Base-by-base conservation (phyloP, 2,113 vertebrate species). In the Mobula hypostoma region DNA sequence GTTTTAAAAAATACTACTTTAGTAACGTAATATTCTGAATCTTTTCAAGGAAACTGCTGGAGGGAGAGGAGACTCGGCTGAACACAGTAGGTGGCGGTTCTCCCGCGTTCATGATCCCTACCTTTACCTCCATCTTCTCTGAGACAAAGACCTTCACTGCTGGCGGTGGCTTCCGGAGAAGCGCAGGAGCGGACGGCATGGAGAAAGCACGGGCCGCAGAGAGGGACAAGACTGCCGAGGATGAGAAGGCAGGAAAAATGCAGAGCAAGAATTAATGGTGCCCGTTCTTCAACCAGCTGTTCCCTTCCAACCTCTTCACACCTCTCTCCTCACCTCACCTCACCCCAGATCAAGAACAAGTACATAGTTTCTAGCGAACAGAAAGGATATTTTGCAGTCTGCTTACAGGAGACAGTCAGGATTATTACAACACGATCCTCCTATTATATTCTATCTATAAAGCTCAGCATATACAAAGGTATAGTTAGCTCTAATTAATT, bases 61-160 rank as follows among this genome's bases (percentile, higher is more conserved):
- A 98, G 88, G 97, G 97, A 0, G 97, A 98, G 56, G 97, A 98
- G 95, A 97, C 97, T n/a, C 97, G 97, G 94, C 95, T 98, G 94
- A 97, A 96, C 95, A 95, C 96, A 0, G 95, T 97, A 0, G 95
- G 97, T 0, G 96, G 97, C 0, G 27, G 94, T 15, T 32, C 61
- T 94, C 93, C 94, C n/a, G 95, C 96, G 92, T 95, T 96, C 95
- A 94, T 97, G 74, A 97, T 97, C 94, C 95, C 97, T 0, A 95
- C 96, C 94, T 97, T 97, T 94, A 97, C 94, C 0, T 79, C 95
- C 82, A 85, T 94, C 21, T 94, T 94, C 94, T 95, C 96, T 21
- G 95, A 96, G 0, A 94, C 95, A 19, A 97, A 96, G 94, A 87
- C 94, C 94, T 97, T 97, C 95, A 58, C 95, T 21, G 95, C 97